Conservation (phyloP, 2,797 vertebrate species). For the Discoglossus pictus region DNA sequence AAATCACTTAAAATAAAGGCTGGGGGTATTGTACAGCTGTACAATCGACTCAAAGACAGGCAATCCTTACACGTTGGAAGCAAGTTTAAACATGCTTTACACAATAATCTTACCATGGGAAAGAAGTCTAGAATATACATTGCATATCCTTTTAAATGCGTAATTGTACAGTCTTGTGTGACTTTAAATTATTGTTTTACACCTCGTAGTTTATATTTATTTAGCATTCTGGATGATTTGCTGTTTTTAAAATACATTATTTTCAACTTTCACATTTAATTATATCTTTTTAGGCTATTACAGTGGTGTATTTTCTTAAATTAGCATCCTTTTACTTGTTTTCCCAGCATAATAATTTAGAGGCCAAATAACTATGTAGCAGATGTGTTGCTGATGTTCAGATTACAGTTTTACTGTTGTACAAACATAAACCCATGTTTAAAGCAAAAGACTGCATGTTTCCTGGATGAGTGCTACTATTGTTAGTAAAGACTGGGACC, state of each 20-base stretch:
- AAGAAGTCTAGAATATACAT: too few relatives aligned
- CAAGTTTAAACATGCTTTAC: too few relatives aligned
- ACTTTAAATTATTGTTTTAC: too few relatives aligned
- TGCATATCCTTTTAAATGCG: too few relatives aligned
- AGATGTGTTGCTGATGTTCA: conserved; percentile 60
- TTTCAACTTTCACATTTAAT: conserved; percentile 49
- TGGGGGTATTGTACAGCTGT: too few relatives aligned
- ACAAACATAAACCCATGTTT: conserved; percentile 58
- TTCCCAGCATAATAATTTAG: conserved; percentile 55
- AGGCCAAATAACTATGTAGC: conserved; percentile 57
- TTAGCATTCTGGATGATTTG: conserved; percentile 15
- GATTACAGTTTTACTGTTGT: conserved; percentile 62
- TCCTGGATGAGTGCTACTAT: conserved; percentile 36
- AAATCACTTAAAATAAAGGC: too few relatives aligned
- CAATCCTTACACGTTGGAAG: too few relatives aligned
- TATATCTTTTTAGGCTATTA: too few relatives aligned
- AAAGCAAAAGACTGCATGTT: conserved; percentile 42
- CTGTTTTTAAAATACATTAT: conserved; percentile 26
- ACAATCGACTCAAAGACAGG: too few relatives aligned
- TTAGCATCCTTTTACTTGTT: conserved; percentile 54
- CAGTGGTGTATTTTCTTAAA: conserved; percentile 44
- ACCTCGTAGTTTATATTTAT: too few relatives aligned
- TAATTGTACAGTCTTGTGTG: too few relatives aligned
- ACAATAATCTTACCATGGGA: too few relatives aligned
- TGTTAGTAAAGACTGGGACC: conserved; percentile 53